Evolutionary conservation across 2,888 invertebrate genomes (phyloP), one percentile per base, ranked within the genome.

Genomic region (Plebejus melissa): DNA sequence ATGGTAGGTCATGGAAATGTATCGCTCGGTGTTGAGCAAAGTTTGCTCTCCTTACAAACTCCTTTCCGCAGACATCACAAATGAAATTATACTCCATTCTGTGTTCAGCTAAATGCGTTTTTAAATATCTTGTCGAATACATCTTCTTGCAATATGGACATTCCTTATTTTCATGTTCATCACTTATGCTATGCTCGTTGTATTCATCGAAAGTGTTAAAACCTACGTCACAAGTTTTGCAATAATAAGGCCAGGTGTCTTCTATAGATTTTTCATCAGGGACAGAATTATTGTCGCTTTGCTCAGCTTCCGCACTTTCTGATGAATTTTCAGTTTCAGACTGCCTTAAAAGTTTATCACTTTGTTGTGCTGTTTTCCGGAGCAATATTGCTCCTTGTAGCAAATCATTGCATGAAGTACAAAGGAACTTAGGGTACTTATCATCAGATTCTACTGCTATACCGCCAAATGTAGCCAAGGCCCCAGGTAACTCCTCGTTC

Each of bases 31-130:
- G 93, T 0, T 90, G 83, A 4, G 83, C 81, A 57, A 93, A 91
- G 2, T 85, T 86, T 0, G 86, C 86, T 69, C 86, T 86, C 4
- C 86, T 79, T 65, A 81, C 77, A 78, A 90, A 91, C 65, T 86
- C 84, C 77, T 91, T 93, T 0, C 93, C 93, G 80, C 93, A 93
- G 54, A 92, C 84, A 80, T 93, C 93, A 83, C 93, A 93, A 76
- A 93, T 84, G 65, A 82, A 89, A 1, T 84, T 79, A 11, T 83
- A 79, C 6, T 84, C 84, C 4, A 79, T 74, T 69, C 84, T 83
- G 75, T 92, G 92, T 74, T 87, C 77, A 1, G 83, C 78, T 80
- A 90, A 80, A 79, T 93, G 93, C 69, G 82, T 87, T 75, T 88
- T 90, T 41, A 84, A 86, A 80, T 92, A 92, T 22, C 81, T 54